Percentiles rank a stretch among this genome's conserved stretches.
These are phyloP conservation scores for Microctonus brassicae DNA, from an alignment of 2,888 invertebrate species.

Conservation along the genomic window DNA sequence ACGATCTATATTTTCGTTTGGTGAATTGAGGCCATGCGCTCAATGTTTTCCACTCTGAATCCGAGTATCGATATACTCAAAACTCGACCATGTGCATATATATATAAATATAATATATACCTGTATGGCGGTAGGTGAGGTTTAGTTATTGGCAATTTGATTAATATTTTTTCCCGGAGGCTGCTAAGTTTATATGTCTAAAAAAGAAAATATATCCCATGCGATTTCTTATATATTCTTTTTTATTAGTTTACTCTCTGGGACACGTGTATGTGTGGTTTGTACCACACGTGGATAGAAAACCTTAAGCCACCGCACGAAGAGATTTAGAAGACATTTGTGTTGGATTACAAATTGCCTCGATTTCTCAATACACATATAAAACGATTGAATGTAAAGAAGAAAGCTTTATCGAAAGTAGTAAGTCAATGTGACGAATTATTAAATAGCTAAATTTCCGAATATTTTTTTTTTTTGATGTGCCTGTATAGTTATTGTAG, in stretches of 20 bases:
- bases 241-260: not conserved
- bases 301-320: not conserved
- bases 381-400: not conserved
- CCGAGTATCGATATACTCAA: not conserved
- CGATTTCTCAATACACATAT: constrained; percentile 41
- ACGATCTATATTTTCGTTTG: constrained; percentile 45
- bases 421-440: not conserved
- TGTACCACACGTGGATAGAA: not conserved
- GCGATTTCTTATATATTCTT: not conserved
- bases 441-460: not conserved
- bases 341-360: constrained; percentile 39
- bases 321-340: constrained; percentile 6
- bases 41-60: constrained; percentile 10
- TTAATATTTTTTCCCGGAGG: constrained; percentile 6
- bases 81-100: constrained; percentile 2
- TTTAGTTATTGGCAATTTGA: constrained; percentile 16
- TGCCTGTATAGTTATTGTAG: too few species aligned
- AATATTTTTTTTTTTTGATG: not conserved
- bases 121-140: too few species aligned
- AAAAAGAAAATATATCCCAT: not conserved
- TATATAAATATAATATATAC: too few species aligned
- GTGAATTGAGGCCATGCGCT: constrained; percentile 44
- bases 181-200: not conserved
- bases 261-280: not conserved
- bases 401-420: not conserved